phyloP scores from a whole-genome alignment of 2,113 vertebrate genomes.

The Arothron firmamentum region DNA sequence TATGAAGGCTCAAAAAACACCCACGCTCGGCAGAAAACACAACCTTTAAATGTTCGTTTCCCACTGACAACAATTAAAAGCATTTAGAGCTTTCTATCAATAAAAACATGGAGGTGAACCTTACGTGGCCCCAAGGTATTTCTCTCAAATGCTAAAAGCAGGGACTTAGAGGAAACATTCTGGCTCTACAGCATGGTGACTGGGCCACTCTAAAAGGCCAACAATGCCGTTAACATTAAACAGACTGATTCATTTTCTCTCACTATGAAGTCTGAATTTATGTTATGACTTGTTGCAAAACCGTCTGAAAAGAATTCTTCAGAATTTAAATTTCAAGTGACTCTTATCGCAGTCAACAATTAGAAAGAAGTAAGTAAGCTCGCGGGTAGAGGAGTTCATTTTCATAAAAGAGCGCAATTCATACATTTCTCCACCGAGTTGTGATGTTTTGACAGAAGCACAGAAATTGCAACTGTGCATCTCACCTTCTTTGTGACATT shows the following conservation, averaged over 20 bases:
- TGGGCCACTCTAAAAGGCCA: background rate
- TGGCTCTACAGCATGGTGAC: background rate
- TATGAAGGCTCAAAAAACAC: background rate
- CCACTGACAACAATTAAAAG: constrained; percentile 10
- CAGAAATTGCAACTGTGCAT: constrained; percentile 21
- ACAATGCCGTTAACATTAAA: background rate
- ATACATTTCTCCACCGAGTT: constrained; percentile 18
- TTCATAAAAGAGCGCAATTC: constrained; percentile 5
- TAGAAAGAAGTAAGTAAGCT: background rate
- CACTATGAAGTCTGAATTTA: background rate
- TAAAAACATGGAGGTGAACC: background rate
- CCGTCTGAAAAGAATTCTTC: too few relatives aligned
- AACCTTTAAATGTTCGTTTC: constrained; percentile 8
- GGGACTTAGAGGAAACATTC: background rate
- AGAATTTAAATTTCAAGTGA: background rate
- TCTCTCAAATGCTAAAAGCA: constrained; percentile 14
- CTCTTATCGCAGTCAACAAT: background rate
- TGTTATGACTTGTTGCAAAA: background rate
- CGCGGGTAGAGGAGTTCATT: background rate
- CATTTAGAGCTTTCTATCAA: constrained; percentile 2
- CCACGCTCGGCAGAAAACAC: background rate
- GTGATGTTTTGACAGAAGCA: constrained; percentile 39
- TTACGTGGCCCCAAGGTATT: constrained; percentile 3
- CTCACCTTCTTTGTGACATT: constrained; percentile 48
- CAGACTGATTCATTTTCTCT: background rate